Evolutionary conservation across 2,888 invertebrate genomes (phyloP).

Genomic region (Lumbricus terrestris): DNA sequence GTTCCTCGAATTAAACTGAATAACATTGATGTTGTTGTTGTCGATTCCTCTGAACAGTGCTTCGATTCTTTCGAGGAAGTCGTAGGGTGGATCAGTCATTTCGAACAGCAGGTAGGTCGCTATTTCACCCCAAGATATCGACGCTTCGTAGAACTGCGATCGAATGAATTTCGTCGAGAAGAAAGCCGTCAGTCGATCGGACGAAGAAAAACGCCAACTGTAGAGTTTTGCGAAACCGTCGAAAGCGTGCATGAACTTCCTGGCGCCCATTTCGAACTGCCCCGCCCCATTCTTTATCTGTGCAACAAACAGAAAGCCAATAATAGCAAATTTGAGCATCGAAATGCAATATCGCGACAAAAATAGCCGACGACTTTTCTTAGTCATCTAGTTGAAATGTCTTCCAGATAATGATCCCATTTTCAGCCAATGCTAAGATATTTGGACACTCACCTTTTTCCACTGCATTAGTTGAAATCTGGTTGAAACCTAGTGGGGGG

Average conservation of each 20-base stretch:
- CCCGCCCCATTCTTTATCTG: constrained; percentile 48
- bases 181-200: constrained; percentile 33
- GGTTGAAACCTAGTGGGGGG: too few species aligned
- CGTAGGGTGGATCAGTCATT: constrained; percentile 46
- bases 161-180: constrained; percentile 44
- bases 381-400: too few species aligned
- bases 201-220: constrained; percentile 45
- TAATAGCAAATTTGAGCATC: not conserved
- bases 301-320: not conserved
- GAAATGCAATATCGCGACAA: too few species aligned
- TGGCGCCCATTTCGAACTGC: constrained; percentile 44
- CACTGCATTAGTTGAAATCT: too few species aligned
- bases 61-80: constrained; percentile 42
- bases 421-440: too few species aligned
- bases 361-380: too few species aligned
- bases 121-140: constrained; percentile 42
- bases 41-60: constrained; percentile 50
- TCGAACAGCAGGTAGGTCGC: constrained; percentile 51
- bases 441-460: too few species aligned
- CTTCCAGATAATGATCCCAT: too few species aligned
- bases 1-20: not conserved
- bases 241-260: constrained; percentile 45
- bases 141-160: constrained; percentile 45
- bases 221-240: constrained; percentile 49
- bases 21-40: constrained; percentile 54